Evolutionary conservation across 2,797 vertebrate species (phyloP).

Genomic region (Saguinus oedipus): DNA sequence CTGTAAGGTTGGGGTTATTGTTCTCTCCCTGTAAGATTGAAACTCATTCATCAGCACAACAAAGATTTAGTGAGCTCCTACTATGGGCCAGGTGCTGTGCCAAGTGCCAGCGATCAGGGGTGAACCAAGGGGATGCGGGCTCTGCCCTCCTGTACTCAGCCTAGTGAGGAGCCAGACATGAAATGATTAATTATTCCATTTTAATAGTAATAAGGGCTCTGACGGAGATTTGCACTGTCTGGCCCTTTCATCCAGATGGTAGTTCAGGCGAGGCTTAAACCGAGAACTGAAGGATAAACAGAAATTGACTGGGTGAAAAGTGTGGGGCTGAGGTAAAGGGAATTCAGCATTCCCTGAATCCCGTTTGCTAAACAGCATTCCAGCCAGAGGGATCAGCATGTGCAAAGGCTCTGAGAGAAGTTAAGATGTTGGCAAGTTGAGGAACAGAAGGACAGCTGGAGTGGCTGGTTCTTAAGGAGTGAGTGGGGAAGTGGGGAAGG

Average conservation of each 20-base stretch:
- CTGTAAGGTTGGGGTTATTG: not conserved
- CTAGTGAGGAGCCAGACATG: not conserved
- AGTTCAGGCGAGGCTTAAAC: not conserved
- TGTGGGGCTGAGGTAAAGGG: not conserved
- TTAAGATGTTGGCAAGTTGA: not conserved
- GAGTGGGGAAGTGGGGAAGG: not conserved
- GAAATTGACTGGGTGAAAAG: not conserved
- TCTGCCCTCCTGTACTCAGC: not conserved
- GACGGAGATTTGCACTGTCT: not conserved
- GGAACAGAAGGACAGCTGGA: not conserved
- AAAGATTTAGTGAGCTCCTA: not conserved
- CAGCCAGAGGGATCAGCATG: not conserved
- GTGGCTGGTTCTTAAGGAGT: not conserved
- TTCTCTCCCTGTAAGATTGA: not conserved
- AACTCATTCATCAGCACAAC: not conserved
- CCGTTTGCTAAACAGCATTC: not conserved
- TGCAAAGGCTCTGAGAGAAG: not conserved
- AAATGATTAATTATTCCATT: not conserved
- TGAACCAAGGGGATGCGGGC: not conserved
- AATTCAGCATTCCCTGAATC: not conserved
- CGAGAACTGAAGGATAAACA: slow-evolving; percentile 10
- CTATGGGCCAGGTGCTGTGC: not conserved
- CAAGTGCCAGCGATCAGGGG: not conserved
- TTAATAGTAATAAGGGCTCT: not conserved
- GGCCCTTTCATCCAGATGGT: not conserved